These are phyloP conservation scores for Gracilinanus agilis DNA, from an alignment of 2,113 vertebrate species.

Conservation along the genomic window DNA sequence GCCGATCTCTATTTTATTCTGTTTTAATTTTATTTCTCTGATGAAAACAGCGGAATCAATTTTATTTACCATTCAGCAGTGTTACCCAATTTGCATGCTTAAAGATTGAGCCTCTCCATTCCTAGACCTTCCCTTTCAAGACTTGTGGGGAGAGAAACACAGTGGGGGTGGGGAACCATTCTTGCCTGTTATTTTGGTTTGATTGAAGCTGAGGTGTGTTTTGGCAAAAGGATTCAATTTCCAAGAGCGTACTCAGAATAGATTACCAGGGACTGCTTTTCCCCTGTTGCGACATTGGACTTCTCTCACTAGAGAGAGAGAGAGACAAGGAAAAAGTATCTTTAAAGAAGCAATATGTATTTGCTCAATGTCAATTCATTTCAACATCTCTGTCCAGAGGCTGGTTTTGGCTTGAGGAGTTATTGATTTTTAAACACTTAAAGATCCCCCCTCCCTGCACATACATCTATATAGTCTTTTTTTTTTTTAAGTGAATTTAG, in stretches of 20 bases:
- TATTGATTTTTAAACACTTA: neutral
- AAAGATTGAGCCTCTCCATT: neutral
- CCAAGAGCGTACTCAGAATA: neutral
- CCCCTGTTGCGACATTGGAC: neutral
- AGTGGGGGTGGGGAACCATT: neutral
- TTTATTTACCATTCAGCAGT: constrained; percentile 45
- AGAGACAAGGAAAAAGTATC: neutral
- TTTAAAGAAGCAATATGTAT: neutral
- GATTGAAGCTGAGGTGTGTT: constrained; percentile 51
- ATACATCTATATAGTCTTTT: neutral
- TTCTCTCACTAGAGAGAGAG: neutral
- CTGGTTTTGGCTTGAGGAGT: neutral
- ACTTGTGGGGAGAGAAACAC: neutral
- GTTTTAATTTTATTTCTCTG: constrained; percentile 67
- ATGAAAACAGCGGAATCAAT: constrained; percentile 69
- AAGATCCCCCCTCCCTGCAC: neutral
- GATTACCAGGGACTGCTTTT: neutral
- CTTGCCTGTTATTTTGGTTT: neutral
- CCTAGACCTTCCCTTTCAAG: neutral
- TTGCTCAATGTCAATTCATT: neutral
- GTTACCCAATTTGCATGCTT: constrained; percentile 73
- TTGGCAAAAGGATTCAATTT: constrained; percentile 53
- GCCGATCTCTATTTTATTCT: neutral
- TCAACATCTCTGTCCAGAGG: neutral
- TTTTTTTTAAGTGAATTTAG: neutral